phyloP scores from a whole-genome alignment of 1,140 invertebrate genomes.

The Hirudo medicinalis region DNA sequence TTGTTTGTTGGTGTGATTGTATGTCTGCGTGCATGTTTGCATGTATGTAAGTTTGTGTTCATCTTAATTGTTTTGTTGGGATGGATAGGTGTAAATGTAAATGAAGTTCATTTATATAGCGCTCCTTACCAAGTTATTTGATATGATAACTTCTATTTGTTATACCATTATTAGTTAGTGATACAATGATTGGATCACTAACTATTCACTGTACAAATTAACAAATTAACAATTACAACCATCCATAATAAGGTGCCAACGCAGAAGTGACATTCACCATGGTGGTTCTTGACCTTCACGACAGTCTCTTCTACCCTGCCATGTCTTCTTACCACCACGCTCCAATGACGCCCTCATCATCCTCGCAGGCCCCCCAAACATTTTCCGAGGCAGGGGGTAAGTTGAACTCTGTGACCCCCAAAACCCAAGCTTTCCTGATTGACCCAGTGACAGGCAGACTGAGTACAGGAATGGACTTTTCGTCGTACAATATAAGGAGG shows the following conservation, averaged over 20 bases:
- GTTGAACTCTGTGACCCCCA: not conserved
- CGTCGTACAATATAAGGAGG: not conserved
- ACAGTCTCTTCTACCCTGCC: not conserved
- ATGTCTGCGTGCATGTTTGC: too few species aligned
- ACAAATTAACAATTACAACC: not conserved
- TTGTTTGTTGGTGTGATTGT: not conserved
- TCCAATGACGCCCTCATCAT: not conserved
- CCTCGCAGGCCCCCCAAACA: not conserved
- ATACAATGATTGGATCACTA: too few species aligned
- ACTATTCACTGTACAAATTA: too few species aligned
- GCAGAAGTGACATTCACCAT: conserved; percentile 5
- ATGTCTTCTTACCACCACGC: not conserved
- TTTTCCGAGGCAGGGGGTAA: not conserved
- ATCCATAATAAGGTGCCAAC: not conserved
- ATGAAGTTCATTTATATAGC: too few species aligned
- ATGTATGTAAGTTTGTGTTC: too few species aligned
- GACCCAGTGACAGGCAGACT: conserved; percentile 10
- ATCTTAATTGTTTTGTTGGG: too few species aligned
- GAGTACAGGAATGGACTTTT: not conserved
- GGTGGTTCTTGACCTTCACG: not conserved
- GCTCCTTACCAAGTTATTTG: too few species aligned
- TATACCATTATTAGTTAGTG: too few species aligned
- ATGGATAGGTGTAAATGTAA: too few species aligned
- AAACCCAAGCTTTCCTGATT: not conserved
- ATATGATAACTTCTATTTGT: too few species aligned